Base-by-base conservation (phyloP, 2,888 invertebrate species). In the Pandemis corylana region DNA sequence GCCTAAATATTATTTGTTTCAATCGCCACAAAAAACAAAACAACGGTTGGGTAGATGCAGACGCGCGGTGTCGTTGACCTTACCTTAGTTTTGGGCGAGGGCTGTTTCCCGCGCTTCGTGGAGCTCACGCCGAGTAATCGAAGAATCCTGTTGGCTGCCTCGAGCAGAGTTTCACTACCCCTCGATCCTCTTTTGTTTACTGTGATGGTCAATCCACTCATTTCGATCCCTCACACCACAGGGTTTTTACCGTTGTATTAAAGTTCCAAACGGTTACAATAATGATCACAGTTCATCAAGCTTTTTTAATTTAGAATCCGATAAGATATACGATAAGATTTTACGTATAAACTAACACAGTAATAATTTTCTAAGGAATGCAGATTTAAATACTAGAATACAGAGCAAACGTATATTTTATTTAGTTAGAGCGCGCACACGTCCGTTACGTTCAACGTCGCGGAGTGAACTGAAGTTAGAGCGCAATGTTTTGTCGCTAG, bases 151-250 rank as follows among this genome's bases (percentile, higher is more conserved):
- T 94, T 94, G 75, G 94, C 95, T 86, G 95, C 94, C 86, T 94
- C 95, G 76, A 95, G 89, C 84, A 95, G 93, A 87, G 94, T 94
- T 78, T 93, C 94, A 89, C 94, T 94, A 83, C 95, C 94, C 89
- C 94, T 91, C 89, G 95, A 95, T 88, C 95, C 93, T 88, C 95
- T 90, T 92, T 95, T 74, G 61, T 74, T 94, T 82, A 93, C 92
- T 90, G 93, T 93, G 85, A 90, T 90, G 89, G 94, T 92, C 94
- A 94, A 92, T 90, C 93, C 94, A 86, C 94, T 95, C 95, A 95
- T 95, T 90, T 92, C 95, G 94, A 90, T 86, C 89, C 87, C 87
- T 85, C 88, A 87, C 87, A 88, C 88, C 87, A 88, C 89, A 89
- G 86, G 87, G 87, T 86, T 79, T 88, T 83, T 86, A 87, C 87